Evolutionary conservation across 2,797 vertebrate species (phyloP), one percentile per base, ranked within the genome.

Genomic region (Rhinichthys osculus): DNA sequence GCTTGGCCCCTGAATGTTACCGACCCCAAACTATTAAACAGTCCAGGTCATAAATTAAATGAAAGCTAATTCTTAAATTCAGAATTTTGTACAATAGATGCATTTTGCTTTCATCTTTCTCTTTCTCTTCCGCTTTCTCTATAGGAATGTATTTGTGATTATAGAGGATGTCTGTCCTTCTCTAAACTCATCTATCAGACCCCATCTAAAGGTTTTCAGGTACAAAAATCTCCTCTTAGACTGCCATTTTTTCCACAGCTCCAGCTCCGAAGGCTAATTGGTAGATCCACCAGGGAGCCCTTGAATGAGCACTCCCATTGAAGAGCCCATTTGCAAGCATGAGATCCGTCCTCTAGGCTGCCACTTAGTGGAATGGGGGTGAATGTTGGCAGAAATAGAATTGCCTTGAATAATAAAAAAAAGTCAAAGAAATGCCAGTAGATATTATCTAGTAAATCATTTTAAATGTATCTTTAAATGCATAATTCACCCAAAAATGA

Each of bases 291-390:
- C 8, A 5, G 17, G 78, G 78, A 79, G 40, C 40, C 1, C 40
- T 79, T 47, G n/a, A 79, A 40, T 44, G 77, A 79, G 27, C 27
- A 21, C 59, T 66, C 40, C 17, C 17, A 66, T 27, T 44, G 40
- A 79, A 27, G 27, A 47, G n/a, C 40, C 3, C 40, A 78, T 78
- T 78, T 79, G n/a, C 78, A 79, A 66, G 78, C 17, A 44, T 30
- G 17, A 79, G 17, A 47, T 33, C 54, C 3, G 0, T 79, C 77
- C 59, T 66, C n/a, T 66, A 64, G n/a, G 27, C 16, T 78, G 23
- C 76, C 54, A 78, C 76, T 78, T 13, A 27, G 54, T 27, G 40
- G 27, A 79, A 64, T 44, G 27, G 16, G 23, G 59, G 57, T 17
- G 40, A 44, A 4, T 57, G 30, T 23, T 52, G 11, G 50, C 52